Percentiles rank a stretch among this genome's conserved stretches.
These are phyloP conservation scores for Phataginus tetradactyla DNA, from an alignment of 2,797 vertebrate genomes.

Conservation along the genomic window DNA sequence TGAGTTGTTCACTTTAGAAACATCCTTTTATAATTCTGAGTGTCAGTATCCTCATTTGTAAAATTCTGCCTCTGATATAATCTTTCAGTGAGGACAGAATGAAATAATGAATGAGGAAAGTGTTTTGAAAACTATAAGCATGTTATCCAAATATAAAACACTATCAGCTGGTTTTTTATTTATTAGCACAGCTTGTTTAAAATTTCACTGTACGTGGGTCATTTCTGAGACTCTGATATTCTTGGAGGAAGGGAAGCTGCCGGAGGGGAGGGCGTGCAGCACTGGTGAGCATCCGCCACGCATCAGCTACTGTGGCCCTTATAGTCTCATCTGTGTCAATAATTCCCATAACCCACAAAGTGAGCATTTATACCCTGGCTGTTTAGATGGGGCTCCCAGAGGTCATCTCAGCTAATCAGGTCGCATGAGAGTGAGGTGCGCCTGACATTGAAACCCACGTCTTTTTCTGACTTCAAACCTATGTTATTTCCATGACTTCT, in stretches of 20 bases:
- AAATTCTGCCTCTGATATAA: background rate
- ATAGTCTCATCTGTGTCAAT: background rate
- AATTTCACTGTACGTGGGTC: background rate
- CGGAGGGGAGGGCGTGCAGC: background rate
- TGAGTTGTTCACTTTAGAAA: background rate
- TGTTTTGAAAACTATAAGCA: background rate
- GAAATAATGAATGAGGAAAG: constrained; percentile 6
- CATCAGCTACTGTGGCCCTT: background rate
- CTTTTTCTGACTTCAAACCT: background rate
- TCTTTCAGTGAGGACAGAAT: background rate
- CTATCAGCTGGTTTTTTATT: background rate
- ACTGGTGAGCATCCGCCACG: background rate
- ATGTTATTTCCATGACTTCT: background rate
- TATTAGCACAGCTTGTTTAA: background rate
- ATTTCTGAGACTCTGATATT: background rate
- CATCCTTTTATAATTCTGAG: background rate
- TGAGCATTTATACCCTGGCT: background rate
- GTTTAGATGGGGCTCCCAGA: background rate
- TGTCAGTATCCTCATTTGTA: background rate
- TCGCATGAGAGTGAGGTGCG: background rate
- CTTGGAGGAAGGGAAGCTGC: background rate
- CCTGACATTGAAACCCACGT: background rate
- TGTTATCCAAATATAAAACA: background rate
- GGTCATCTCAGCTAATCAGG: background rate
- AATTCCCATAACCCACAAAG: background rate